Percentiles rank a stretch among this genome's conserved stretches.
phyloP scores from a whole-genome alignment of 2,797 vertebrate genomes.

The Steatocranus sp. region DNA sequence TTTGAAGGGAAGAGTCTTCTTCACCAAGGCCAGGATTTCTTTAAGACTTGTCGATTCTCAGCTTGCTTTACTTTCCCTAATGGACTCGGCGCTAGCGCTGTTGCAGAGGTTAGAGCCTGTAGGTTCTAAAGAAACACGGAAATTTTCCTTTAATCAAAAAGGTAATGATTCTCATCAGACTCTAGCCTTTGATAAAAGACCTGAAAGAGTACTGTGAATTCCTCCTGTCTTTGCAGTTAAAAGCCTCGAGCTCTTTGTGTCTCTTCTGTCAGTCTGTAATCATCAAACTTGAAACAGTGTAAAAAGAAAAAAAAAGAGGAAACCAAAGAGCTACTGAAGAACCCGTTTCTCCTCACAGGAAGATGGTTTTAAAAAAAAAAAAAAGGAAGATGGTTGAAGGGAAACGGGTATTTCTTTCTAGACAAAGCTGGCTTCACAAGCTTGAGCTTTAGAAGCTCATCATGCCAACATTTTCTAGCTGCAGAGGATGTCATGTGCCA shows the following conservation, averaged over 20 bases:
- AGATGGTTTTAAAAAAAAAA: no score
- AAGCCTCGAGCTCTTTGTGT: slow-evolving; percentile 13
- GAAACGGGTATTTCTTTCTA: not conserved
- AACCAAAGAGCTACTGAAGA: not conserved
- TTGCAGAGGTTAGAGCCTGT: not conserved
- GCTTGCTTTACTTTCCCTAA: not conserved
- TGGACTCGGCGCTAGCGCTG: not conserved
- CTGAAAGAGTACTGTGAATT: not conserved
- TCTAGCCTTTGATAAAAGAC: not conserved
- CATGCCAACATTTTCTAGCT: not conserved
- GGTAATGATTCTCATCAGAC: not conserved
- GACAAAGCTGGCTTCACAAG: not conserved
- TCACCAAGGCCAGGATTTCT: not conserved
- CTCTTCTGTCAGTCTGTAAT: slow-evolving; percentile 9
- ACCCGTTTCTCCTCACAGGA: not conserved
- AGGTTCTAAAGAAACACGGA: not conserved
- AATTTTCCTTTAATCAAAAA: slow-evolving; percentile 21
- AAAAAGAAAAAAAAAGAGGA: not conserved
- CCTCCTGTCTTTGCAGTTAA: not conserved
- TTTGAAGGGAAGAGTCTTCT: not conserved
- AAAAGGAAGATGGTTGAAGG: not conserved
- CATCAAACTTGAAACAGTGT: slow-evolving; percentile 12
- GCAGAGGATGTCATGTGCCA: not conserved
- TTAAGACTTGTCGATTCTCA: not conserved
- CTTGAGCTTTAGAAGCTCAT: not conserved